Conservation (phyloP, 2,888 invertebrate genomes). For the Agrochola lota region DNA sequence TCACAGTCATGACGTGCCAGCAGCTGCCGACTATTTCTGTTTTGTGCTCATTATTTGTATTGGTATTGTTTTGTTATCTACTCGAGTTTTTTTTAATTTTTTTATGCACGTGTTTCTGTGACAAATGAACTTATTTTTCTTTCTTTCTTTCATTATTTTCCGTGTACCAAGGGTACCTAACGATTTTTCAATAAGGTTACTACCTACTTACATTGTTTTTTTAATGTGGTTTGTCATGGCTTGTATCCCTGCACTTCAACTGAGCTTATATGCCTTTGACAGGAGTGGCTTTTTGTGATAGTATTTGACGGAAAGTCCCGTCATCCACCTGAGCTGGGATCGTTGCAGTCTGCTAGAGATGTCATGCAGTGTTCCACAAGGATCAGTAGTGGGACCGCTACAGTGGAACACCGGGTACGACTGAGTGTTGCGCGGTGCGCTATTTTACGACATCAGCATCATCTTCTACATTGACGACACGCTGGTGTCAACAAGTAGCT, state of each 20-base stretch:
- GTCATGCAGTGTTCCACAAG: neutral
- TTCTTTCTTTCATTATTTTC: no score
- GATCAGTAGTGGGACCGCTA: neutral
- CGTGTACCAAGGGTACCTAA: neutral
- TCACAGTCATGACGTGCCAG: no score
- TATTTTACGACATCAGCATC: neutral
- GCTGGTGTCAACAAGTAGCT: neutral
- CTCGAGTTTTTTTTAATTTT: no score
- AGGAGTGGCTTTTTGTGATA: neutral
- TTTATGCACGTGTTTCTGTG: no score
- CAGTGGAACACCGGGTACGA: neutral
- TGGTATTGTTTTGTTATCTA: no score
- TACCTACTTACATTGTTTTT: neutral
- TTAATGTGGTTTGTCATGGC: neutral
- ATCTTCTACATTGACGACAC: neutral
- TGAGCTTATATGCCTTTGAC: neutral
- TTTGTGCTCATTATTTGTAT: no score
- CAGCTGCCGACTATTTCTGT: no score
- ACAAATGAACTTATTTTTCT: no score
- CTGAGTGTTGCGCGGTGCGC: neutral
- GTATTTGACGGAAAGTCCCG: neutral
- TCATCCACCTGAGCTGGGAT: neutral
- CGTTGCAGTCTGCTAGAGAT: neutral
- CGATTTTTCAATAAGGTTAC: constrained; percentile 4
- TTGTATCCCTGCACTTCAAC: neutral